Evolutionary conservation across 2,888 invertebrate genomes (phyloP), one percentile per base, ranked within the genome.

Genomic region (Patella caerulea): DNA sequence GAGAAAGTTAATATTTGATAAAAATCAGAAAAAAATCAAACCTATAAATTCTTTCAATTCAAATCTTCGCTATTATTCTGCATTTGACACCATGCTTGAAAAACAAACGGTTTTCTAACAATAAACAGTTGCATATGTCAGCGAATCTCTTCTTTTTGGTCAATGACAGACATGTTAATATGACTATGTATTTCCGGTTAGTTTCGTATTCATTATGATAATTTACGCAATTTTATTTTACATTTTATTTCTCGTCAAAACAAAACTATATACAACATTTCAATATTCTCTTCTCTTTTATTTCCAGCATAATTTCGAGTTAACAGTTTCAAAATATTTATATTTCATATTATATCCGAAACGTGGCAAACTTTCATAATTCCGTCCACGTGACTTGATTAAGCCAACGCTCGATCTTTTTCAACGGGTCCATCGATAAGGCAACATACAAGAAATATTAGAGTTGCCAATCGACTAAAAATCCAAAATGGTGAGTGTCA

Each of bases 401-500:
- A 11, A 24, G 19, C 24, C 9, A 9, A 19, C 12, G 34, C 45
- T 80, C 84, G 80, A 82, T 85, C 86, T 88, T 88, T 87, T 88
- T 84, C 84, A 76, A 78, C 83, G 85, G 84, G 89, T 88, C 88
- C 86, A 84, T 84, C 83, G 85, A 85, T 72, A 83, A 85, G 86
- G 82, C 87, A 86, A 84, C 85, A 77, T 79, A 74, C 56, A 70
- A 74, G 56, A 74, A 65, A 75, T 74, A 78, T 73, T 74, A 81
- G 83, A 84, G 87, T 85, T 85, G 86, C 83, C 82, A 85, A 83
- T 82, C 83, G 77, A 84, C 84, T 87, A 85, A 84, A 86, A 83
- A 90, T 89, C 89, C 87, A 90, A 90, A 83, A 90, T 90, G 90
- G 90, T 90, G 86, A 81, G 90, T 81, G 59, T 71, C 86, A 86